phyloP scores from a whole-genome alignment of 2,113 vertebrate genomes.

The Anoplopoma fimbria region DNA sequence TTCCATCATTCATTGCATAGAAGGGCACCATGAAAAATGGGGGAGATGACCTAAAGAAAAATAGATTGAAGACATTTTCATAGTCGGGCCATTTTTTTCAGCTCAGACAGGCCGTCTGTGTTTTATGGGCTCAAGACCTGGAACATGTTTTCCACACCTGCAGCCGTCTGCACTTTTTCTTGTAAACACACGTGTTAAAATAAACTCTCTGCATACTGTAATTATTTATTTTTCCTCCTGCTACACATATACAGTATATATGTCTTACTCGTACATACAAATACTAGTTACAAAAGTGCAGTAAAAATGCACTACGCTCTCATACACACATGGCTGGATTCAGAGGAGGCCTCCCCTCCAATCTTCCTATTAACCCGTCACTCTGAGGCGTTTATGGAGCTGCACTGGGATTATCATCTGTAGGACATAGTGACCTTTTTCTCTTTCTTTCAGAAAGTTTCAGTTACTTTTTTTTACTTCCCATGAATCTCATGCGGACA shows the following conservation, averaged over 20 bases:
- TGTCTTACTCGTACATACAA: background rate
- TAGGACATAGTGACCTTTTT: slow-evolving; percentile 20
- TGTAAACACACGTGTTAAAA: background rate
- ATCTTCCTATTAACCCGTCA: slow-evolving; percentile 55
- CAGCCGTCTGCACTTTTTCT: background rate
- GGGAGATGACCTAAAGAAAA: background rate
- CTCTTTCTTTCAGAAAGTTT: background rate
- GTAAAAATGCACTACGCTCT: background rate
- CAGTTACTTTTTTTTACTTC: background rate
- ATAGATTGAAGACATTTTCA: slow-evolving; percentile 2
- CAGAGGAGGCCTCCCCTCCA: slow-evolving; percentile 14
- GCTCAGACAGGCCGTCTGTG: slow-evolving; percentile 29
- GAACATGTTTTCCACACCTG: slow-evolving; percentile 70
- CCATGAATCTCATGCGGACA: slow-evolving; percentile 39
- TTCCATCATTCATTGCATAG: background rate
- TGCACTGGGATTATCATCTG: slow-evolving; percentile 56
- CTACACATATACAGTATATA: background rate
- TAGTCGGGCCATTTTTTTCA: background rate
- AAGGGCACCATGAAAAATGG: background rate
- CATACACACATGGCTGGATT: background rate
- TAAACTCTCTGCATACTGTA: background rate
- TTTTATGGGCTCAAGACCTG: slow-evolving; percentile 51
- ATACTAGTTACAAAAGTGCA: background rate
- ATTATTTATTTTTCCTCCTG: background rate
- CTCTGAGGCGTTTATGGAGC: slow-evolving; percentile 36